Evolutionary conservation across 2,888 invertebrate genomes (phyloP).

Genomic region (Pachycephus smyrnensis): DNA sequence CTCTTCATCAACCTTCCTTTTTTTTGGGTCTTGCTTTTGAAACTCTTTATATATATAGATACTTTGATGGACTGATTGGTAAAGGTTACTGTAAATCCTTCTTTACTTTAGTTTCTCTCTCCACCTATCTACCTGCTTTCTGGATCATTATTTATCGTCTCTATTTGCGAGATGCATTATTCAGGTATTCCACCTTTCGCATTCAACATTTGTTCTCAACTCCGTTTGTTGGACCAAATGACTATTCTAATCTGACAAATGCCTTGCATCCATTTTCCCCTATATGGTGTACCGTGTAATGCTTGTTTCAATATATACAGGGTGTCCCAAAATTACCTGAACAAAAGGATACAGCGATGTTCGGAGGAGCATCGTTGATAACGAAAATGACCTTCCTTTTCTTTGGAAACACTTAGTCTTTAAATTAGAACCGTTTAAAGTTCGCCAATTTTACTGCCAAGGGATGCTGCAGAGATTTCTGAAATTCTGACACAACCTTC

Average conservation of each 20-base stretch:
- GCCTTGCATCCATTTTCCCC: not conserved
- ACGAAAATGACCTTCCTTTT: too few relatives aligned
- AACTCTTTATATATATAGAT: too few relatives aligned
- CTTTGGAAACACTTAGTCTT: too few relatives aligned
- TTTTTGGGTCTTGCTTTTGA: too few relatives aligned
- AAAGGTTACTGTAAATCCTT: too few relatives aligned
- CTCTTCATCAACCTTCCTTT: too few relatives aligned
- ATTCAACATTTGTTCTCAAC: not conserved
- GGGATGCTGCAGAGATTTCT: not conserved
- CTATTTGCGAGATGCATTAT: slow-evolving; percentile 6
- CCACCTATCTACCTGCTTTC: not conserved
- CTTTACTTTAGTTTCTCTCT: not conserved
- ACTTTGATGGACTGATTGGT: too few relatives aligned
- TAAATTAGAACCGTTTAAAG: too few relatives aligned
- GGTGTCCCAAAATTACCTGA: too few relatives aligned
- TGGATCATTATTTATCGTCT: not conserved
- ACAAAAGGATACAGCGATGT: too few relatives aligned
- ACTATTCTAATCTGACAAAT: slow-evolving; percentile 1
- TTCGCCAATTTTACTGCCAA: not conserved
- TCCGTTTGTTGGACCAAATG: not conserved
- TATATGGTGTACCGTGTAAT: not conserved
- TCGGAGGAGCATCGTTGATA: too few relatives aligned
- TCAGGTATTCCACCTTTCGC: not conserved
- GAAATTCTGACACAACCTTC: not conserved
- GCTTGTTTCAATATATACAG: not conserved